Evolutionary conservation across 2,888 invertebrate genomes (phyloP).

Genomic region (Aporophyla nigra): DNA sequence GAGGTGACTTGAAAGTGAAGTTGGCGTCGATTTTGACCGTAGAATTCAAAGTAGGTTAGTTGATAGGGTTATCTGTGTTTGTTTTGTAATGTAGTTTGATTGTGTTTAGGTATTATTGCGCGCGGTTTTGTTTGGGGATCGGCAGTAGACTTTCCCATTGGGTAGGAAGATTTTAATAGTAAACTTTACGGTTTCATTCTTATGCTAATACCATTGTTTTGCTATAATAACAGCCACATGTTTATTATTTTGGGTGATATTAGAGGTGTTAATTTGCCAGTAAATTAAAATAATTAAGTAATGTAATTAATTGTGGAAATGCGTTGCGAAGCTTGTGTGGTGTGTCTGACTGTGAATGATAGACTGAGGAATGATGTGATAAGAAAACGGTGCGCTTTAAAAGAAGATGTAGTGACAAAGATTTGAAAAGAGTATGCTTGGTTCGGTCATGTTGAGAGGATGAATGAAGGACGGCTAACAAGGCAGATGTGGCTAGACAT

Average conservation of each 20-base stretch:
- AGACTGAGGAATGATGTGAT: too few species aligned
- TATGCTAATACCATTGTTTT: background rate
- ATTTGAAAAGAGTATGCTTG: too few species aligned
- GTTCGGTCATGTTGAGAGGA: too few species aligned
- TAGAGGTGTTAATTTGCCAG: background rate
- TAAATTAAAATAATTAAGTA: too few species aligned
- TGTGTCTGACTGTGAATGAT: too few species aligned
- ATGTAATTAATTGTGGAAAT: too few species aligned
- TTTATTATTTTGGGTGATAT: background rate
- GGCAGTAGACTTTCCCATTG: background rate
- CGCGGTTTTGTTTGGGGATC: conserved; percentile 3
- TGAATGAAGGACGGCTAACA: too few species aligned
- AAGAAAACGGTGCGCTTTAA: too few species aligned
- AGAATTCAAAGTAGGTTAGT: conserved; percentile 44
- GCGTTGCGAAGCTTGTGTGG: too few species aligned
- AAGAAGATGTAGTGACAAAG: too few species aligned
- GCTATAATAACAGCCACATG: too few species aligned
- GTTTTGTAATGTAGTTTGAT: conserved; percentile 24
- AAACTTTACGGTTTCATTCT: background rate
- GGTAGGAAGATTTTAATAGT: background rate
- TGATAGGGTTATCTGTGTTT: conserved; percentile 40
- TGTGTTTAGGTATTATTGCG: conserved; percentile 8
- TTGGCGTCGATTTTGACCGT: conserved; percentile 38
- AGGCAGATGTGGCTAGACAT: too few species aligned
- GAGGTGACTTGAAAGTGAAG: conserved; percentile 11